Base-by-base conservation (phyloP, 1,140 invertebrate genomes). In the Heliconius eleuchia region DNA sequence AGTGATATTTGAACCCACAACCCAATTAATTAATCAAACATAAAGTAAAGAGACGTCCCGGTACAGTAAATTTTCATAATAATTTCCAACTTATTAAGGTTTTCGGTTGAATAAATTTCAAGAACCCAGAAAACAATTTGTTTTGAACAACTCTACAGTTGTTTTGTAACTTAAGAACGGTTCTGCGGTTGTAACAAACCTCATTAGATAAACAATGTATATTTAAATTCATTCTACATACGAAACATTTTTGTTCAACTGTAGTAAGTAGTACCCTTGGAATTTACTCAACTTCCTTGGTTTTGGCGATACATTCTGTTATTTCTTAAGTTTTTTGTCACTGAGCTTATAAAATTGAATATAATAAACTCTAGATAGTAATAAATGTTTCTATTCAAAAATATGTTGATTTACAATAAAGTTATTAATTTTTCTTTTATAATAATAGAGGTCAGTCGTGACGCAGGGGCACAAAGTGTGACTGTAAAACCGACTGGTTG, bases 81-180 rank as follows among this genome's bases (percentile, higher is more conserved):
- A 30, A 27, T 66, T 66, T 23, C 0, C 4, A 66, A 30, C n/a
- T 66, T 23, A 30, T 16, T 27, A 30, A 23, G 7, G 1, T 66
- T 66, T 66, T 66, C 30, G 23, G 60, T 66, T 66, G n/a, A 30
- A 66, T 66, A 66, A 30, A 66, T 16, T 6, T 30, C 23, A 66
- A 66, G 60, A 66, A 66, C 3, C 57, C 30, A 66, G 13, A 30
- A 66, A 27, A 66, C 27, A 30, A 1, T 66, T 66, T 66, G 60
- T 66, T 66, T 66, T 66, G 27, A 66, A 66, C 27, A 66, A 66
- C 60, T 13, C 27, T 23, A 66, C 27, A 66, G 27, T n/a, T 66
- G 60, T 66, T 66, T 66, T 66, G 60, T 27, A 66, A 66, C 27
- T 66, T 66, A 66, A 66, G 60, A 66, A 66, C 27, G 60, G 60